A percentile compares a stretch with the other conserved stretches of the same genome.
Evolutionary conservation across 2,113 vertebrate species (phyloP).

Genomic region (Nibea albiflora): DNA sequence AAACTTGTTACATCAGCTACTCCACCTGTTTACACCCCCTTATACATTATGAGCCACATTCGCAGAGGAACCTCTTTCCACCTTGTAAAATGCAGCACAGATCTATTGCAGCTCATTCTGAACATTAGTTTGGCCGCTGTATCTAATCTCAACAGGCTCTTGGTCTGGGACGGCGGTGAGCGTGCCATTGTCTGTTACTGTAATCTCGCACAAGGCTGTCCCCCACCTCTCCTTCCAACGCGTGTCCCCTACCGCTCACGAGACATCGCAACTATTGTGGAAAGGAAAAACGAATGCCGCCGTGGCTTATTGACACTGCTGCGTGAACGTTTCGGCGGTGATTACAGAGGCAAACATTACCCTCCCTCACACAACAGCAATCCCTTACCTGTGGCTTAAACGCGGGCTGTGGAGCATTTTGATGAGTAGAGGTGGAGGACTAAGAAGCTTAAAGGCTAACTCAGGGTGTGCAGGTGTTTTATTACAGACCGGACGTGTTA

Average conservation of each 20-base stretch:
- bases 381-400: conserved; percentile 71
- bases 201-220: conserved; percentile 13
- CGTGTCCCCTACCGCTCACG: conserved; percentile 23
- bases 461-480: conserved; percentile 54
- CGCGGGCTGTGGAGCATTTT: conserved; percentile 33
- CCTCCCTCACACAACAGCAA: conserved; percentile 56
- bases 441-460: conserved; percentile 73
- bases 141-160: conserved; percentile 18
- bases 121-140: background rate
- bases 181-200: background rate
- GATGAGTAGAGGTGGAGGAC: conserved; percentile 54
- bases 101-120: background rate
- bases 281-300: conserved; percentile 60
- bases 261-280: conserved; percentile 41
- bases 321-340: conserved; percentile 48
- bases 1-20: conserved; percentile 15
- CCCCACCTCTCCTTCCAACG: background rate
- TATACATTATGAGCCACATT: conserved; percentile 5
- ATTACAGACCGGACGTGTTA: conserved; percentile 19
- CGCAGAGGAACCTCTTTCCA: background rate
- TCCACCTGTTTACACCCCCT: conserved; percentile 3
- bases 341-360: conserved; percentile 70
- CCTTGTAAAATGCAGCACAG: conserved; percentile 1
- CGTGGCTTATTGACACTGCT: conserved; percentile 63
- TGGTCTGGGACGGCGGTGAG: background rate